Evolutionary conservation across 2,113 vertebrate genomes (phyloP).

Genomic region (Salvelinus fontinalis): DNA sequence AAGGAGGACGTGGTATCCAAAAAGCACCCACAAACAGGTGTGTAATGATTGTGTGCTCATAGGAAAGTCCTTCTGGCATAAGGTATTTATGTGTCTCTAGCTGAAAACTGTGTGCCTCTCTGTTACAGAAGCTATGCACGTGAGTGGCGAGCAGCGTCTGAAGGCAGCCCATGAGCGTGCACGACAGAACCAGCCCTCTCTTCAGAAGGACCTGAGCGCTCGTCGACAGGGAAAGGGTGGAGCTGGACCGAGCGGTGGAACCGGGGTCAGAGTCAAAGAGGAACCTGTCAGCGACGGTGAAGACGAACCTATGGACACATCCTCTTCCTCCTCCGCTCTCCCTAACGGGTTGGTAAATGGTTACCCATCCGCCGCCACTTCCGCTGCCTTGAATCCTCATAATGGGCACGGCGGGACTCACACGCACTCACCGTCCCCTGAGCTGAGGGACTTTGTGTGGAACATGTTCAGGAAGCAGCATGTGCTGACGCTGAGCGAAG

Average conservation of each 20-base stretch:
- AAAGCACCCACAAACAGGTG: constrained; percentile 82
- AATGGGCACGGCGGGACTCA: constrained; percentile 70
- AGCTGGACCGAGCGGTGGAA: constrained; percentile 19
- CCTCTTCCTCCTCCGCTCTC: constrained; percentile 61
- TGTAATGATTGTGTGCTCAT: constrained; percentile 2
- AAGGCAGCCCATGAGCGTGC: constrained; percentile 81
- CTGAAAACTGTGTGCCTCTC: not conserved
- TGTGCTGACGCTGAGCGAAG: constrained; percentile 93
- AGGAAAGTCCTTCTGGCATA: too few relatives aligned
- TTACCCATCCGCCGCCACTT: constrained; percentile 57
- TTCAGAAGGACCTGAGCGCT: constrained; percentile 81
- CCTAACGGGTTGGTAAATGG: constrained; percentile 82
- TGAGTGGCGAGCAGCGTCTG: constrained; percentile 87
- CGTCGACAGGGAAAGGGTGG: constrained; percentile 43
- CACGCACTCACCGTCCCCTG: constrained; percentile 62
- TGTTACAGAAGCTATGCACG: constrained; percentile 66
- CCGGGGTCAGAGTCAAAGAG: constrained; percentile 74
- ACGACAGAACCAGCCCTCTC: constrained; percentile 74
- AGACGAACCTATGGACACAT: constrained; percentile 85
- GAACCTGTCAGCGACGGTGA: constrained; percentile 75
- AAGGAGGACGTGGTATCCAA: constrained; percentile 90
- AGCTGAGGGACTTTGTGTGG: constrained; percentile 88
- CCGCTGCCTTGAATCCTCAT: constrained; percentile 62
- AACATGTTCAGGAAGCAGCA: constrained; percentile 89
- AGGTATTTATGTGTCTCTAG: too few relatives aligned